These are phyloP conservation scores for Mythimna lalbum DNA, from an alignment of 2,888 invertebrate genomes.

Conservation along the genomic window DNA sequence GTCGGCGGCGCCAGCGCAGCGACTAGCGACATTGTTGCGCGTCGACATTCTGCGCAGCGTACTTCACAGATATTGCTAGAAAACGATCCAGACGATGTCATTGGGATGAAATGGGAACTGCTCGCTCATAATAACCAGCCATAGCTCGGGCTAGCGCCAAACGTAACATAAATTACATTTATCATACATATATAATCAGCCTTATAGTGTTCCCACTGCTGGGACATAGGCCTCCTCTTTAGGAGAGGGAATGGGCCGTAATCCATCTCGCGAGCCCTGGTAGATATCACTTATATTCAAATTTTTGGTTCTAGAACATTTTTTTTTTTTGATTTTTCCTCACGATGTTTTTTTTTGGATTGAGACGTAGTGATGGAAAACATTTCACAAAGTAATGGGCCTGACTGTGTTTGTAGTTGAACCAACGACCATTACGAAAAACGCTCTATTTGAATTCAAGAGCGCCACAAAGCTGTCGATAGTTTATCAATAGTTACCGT, in stretches of 20 bases:
- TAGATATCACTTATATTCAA: too few species aligned
- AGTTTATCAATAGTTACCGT: slow-evolving; percentile 23
- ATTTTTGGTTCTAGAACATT: too few species aligned
- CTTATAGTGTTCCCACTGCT: too few species aligned
- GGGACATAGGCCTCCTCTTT: too few species aligned
- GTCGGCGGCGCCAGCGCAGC: slow-evolving; percentile 42
- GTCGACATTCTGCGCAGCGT: slow-evolving; percentile 72
- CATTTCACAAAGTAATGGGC: too few species aligned
- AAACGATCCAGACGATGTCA: slow-evolving; percentile 76
- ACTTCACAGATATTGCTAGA: slow-evolving; percentile 83
- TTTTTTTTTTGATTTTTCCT: too few species aligned
- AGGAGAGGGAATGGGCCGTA: too few species aligned
- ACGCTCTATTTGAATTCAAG: slow-evolving; percentile 7
- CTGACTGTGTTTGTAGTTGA: too few species aligned
- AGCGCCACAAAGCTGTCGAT: slow-evolving; percentile 5
- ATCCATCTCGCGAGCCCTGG: too few species aligned
- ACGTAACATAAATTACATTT: not conserved
- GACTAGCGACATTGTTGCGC: slow-evolving; percentile 64
- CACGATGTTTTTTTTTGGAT: too few species aligned
- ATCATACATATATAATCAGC: not conserved
- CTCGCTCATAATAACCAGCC: slow-evolving; percentile 52
- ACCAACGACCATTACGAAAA: not conserved
- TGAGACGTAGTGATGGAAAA: too few species aligned
- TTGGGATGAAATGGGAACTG: slow-evolving; percentile 73
- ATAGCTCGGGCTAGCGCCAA: slow-evolving; percentile 1